Conservation (phyloP, 2,797 vertebrate species). For the Sebastes taczanowskii region DNA sequence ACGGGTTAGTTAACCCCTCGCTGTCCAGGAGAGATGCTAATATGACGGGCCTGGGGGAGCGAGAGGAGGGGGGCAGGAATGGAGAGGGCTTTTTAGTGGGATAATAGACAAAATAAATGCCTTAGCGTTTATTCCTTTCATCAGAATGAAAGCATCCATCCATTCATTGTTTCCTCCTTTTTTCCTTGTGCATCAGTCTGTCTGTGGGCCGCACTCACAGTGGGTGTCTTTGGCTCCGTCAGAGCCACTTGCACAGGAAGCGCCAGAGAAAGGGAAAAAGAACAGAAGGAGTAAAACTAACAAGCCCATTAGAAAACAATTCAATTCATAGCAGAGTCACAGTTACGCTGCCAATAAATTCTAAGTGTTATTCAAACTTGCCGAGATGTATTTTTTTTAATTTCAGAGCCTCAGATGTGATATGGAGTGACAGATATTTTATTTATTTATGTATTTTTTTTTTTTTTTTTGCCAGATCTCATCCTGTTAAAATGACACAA, state of each 20-base stretch:
- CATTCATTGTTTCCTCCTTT: conserved; percentile 72
- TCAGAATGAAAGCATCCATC: conserved; percentile 81
- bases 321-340: conserved; percentile 34
- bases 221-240: conserved; percentile 48
- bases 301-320: conserved; percentile 53
- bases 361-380: conserved; percentile 13
- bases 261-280: conserved; percentile 41
- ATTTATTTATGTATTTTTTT: not conserved
- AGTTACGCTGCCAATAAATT: conserved; percentile 18
- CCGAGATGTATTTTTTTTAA: conserved; percentile 15
- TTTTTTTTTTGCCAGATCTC: not conserved
- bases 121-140: conserved; percentile 78
- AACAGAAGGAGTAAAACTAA: conserved; percentile 59
- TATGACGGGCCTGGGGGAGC: conserved; percentile 67
- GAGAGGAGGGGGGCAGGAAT: conserved; percentile 47
- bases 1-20: conserved; percentile 84
- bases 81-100: conserved; percentile 76
- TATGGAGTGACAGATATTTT: not conserved
- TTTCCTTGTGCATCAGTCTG: conserved; percentile 61
- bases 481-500: not conserved
- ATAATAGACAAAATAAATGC: conserved; percentile 81
- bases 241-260: conserved; percentile 49
- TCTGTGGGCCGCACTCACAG: conserved; percentile 59
- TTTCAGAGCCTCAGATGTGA: conserved; percentile 2
- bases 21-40: conserved; percentile 78